Conservation (phyloP, 2,113 vertebrate species). For the Alethe diademata region DNA sequence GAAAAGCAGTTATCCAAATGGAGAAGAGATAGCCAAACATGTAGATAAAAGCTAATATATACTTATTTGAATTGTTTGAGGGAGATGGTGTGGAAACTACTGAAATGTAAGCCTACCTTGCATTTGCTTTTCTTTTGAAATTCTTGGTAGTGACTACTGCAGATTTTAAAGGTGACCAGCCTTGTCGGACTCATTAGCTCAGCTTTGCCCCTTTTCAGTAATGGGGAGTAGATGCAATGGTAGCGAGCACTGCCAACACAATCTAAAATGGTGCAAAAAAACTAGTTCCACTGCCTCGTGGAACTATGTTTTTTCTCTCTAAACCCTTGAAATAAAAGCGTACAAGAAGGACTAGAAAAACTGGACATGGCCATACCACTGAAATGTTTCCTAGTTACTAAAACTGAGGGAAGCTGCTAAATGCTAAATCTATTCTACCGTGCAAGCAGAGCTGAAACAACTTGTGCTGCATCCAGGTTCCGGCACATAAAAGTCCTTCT, state of each 20-base stretch:
- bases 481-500: constrained; percentile 51
- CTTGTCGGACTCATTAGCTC: background rate
- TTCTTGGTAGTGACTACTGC: background rate
- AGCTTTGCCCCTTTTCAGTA: constrained; percentile 18
- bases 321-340: constrained; percentile 3
- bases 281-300: background rate
- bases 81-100: background rate
- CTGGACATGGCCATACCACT: background rate
- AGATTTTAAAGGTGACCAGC: background rate
- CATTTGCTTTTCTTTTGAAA: background rate
- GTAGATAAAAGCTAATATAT: background rate
- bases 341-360: constrained; percentile 12
- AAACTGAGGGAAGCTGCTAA: constrained; percentile 44
- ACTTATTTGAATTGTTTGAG: background rate
- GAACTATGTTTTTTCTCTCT: constrained; percentile 16
- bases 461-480: constrained; percentile 58
- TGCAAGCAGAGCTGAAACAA: constrained; percentile 61
- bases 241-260: constrained; percentile 10
- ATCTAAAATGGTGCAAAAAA: constrained; percentile 18
- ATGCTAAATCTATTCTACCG: constrained; percentile 47
- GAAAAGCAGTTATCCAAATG: background rate
- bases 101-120: background rate
- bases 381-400: constrained; percentile 63
- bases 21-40: background rate
- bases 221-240: background rate